Evolutionary conservation across 2,113 vertebrate species (phyloP).

Genomic region (Siniperca chuatsi): DNA sequence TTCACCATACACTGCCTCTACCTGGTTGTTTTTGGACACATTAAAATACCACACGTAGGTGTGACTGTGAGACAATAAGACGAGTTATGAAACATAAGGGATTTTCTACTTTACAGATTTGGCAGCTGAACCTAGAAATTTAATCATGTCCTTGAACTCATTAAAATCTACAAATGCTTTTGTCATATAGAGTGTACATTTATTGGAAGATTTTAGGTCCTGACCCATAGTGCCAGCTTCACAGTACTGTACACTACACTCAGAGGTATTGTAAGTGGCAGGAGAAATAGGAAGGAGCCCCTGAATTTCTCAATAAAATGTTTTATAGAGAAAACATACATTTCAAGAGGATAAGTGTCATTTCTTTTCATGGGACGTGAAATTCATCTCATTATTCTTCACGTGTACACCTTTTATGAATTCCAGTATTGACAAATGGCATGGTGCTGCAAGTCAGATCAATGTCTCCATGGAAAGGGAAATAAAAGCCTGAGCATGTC

Average conservation of each 20-base stretch:
- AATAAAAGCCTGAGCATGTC: constrained; percentile 63
- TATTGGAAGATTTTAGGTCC: constrained; percentile 37
- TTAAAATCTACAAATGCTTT: constrained; percentile 33
- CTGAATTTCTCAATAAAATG: constrained; percentile 41
- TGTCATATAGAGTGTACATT: constrained; percentile 36
- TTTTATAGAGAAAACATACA: constrained; percentile 48
- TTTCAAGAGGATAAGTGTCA: constrained; percentile 42
- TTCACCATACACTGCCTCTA: background rate
- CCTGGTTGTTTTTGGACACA: constrained; percentile 32
- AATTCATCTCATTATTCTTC: constrained; percentile 32
- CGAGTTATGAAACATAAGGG: constrained; percentile 3
- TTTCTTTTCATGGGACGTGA: constrained; percentile 27
- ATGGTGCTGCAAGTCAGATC: constrained; percentile 55
- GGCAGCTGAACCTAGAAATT: background rate
- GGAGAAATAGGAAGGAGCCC: constrained; percentile 27
- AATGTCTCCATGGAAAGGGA: constrained; percentile 50
- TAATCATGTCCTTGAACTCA: background rate
- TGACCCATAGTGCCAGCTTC: constrained; percentile 18
- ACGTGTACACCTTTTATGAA: constrained; percentile 43
- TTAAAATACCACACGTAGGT: constrained; percentile 5
- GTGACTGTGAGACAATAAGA: constrained; percentile 1
- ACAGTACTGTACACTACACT: constrained; percentile 30
- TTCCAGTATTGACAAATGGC: constrained; percentile 61
- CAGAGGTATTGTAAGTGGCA: constrained; percentile 49
- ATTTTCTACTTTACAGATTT: constrained; percentile 1